These are phyloP conservation scores for Drosophila ficusphila DNA, from an alignment of 1,140 invertebrate species.

Conservation along the genomic window DNA sequence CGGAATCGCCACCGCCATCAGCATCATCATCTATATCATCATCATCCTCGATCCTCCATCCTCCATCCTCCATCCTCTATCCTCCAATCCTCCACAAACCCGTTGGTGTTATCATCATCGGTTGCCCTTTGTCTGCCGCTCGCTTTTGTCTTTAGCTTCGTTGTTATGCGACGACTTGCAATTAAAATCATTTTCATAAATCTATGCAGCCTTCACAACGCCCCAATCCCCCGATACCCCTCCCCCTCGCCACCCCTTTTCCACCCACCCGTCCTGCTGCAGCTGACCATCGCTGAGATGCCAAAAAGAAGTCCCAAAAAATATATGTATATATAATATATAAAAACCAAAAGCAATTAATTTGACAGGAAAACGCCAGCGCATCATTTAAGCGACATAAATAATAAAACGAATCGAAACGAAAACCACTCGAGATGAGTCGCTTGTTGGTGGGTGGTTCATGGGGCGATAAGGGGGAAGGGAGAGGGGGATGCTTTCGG, in stretches of 20 bases:
- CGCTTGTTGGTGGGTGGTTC: not conserved
- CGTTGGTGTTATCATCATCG: constrained; percentile 20
- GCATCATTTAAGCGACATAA: constrained; percentile 74
- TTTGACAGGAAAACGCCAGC: constrained; percentile 70
- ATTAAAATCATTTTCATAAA: constrained; percentile 68
- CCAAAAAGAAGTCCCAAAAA: constrained; percentile 22
- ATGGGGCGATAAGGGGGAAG: not conserved
- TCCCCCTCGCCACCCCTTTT: not conserved
- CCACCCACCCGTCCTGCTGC: not conserved
- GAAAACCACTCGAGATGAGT: constrained; percentile 26
- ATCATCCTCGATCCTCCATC: constrained; percentile 18
- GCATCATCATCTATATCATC: not conserved
- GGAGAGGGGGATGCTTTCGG: too few relatives aligned
- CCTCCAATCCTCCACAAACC: not conserved
- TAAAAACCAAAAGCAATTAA: constrained; percentile 57
- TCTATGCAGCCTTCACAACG: constrained; percentile 54
- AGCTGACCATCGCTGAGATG: not conserved
- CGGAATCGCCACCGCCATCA: not conserved
- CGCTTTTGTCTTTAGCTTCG: constrained; percentile 38
- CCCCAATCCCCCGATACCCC: too few relatives aligned
- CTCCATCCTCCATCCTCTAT: constrained; percentile 10
- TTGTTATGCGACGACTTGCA: constrained; percentile 48
- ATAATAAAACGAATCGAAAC: constrained; percentile 50
- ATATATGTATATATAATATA: constrained; percentile 3
- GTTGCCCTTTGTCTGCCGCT: constrained; percentile 55